Evolutionary conservation across 2,113 vertebrate species (phyloP), one percentile per base, ranked within the genome.

Genomic region (Crotalus helleri): DNA sequence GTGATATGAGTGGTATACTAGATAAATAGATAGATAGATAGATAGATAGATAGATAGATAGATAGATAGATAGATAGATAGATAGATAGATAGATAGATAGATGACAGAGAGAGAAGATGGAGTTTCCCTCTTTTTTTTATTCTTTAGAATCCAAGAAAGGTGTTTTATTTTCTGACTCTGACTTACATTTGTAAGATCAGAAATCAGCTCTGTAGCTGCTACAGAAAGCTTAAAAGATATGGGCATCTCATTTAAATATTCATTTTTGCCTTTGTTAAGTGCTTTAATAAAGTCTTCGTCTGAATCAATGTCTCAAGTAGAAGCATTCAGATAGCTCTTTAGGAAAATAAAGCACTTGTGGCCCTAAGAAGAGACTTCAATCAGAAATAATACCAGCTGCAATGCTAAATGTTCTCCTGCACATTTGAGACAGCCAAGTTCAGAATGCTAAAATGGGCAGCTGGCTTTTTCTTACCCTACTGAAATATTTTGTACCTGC

Each of bases 381-480:
- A 95, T 96, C 95, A 96, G 93, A 93, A 95, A 81, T 93, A 96
- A 94, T 95, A 90, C 91, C 93, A 97, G 94, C 92, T 97, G 94
- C 88, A 95, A 33, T 93, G 94, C 86, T 95, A 94, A 96, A 96
- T 96, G 95, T 95, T 96, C 94, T 96, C 88, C 95, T 88, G 96
- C 87, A 91, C 57, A 59, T 94, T 91, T 90, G 13, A 90, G 94
- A 44, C 95, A 94, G 85, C 94, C 86, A 90, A 93, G 61, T 93
- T 91, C 26, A 61, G 96, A 97, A 96, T 95, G 24, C 26, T 95
- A 92, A 96, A 86, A 51, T 95, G 94, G 91, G 2, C 74, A 96
- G 57, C 74, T 94, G 64, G 23, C 93, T 91, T 91, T 90, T 53
- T 51, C 93, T 92, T 88, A 59, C 91, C 93, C 87, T 86, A 15